Conservation (phyloP, 2,888 invertebrate species). For the Alloscopus bannaensis region DNA sequence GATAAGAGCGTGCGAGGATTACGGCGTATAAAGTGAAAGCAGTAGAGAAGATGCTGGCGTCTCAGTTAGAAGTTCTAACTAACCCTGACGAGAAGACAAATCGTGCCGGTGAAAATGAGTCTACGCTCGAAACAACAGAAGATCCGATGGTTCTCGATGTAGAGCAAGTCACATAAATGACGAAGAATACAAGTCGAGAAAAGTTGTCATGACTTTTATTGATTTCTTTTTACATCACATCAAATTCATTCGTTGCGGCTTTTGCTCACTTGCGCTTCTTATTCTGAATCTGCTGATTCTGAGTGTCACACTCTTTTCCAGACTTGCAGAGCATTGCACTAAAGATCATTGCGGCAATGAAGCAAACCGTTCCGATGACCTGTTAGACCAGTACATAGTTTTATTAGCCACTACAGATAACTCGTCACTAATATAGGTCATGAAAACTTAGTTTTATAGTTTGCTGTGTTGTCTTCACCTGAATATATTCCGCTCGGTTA, state of each 20-base stretch:
- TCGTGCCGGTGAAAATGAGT: no score
- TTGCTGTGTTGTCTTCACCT: slow-evolving; percentile 75
- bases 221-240: no score
- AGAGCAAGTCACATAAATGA: no score
- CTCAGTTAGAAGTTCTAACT: no score
- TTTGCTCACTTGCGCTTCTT: background rate
- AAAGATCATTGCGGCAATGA: slow-evolving; percentile 80
- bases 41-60: no score
- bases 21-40: no score
- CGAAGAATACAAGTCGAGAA: no score
- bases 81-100: no score
- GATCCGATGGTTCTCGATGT: no score
- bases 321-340: slow-evolving; percentile 76
- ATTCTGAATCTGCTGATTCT: background rate
- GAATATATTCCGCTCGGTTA: slow-evolving; percentile 82
- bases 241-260: background rate
- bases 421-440: background rate
- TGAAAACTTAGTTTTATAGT: background rate
- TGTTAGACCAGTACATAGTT: slow-evolving; percentile 47
- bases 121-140: no score
- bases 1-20: no score
- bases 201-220: no score
- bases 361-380: slow-evolving; percentile 78
- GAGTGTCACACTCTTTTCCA: slow-evolving; percentile 68
- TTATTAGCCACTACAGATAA: background rate